These are phyloP conservation scores for Solea solea DNA, from an alignment of 2,113 vertebrate genomes.

Conservation along the genomic window DNA sequence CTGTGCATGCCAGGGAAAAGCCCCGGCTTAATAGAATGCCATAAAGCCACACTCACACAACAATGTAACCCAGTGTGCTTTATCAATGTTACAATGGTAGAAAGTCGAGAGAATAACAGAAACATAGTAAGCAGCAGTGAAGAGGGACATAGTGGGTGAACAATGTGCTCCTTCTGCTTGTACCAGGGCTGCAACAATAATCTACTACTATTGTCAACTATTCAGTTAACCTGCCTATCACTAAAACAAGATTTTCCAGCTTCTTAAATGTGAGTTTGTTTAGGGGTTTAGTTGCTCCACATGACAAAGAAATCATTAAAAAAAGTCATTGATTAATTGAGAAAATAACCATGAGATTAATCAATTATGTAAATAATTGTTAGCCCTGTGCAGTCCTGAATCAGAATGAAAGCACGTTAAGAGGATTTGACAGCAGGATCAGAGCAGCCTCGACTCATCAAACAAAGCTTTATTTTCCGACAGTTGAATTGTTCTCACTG, in stretches of 20 bases:
- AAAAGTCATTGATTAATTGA: no score
- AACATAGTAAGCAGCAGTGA: not conserved
- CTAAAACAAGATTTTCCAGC: no score
- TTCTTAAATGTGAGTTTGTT: no score
- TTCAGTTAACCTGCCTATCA: no score
- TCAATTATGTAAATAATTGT: no score
- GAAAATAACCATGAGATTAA: no score
- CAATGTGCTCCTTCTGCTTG: not conserved
- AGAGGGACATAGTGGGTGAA: not conserved
- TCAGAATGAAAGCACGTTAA: not conserved
- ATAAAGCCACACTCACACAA: not conserved
- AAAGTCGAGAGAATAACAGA: not conserved
- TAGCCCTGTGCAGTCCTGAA: no score
- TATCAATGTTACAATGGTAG: not conserved
- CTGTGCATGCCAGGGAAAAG: not conserved
- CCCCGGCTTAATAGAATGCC: not conserved
- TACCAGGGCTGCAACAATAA: not conserved
- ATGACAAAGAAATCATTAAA: no score
- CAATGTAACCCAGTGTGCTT: not conserved
- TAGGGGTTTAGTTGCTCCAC: no score
- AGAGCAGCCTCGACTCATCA: not conserved
- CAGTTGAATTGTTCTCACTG: not conserved
- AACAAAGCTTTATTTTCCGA: not conserved
- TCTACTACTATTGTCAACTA: no score
- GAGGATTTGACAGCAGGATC: not conserved